Percentiles rank a stretch among this genome's conserved stretches.
These are phyloP conservation scores for Heliconius himera DNA, from an alignment of 1,140 invertebrate species.

Conservation along the genomic window DNA sequence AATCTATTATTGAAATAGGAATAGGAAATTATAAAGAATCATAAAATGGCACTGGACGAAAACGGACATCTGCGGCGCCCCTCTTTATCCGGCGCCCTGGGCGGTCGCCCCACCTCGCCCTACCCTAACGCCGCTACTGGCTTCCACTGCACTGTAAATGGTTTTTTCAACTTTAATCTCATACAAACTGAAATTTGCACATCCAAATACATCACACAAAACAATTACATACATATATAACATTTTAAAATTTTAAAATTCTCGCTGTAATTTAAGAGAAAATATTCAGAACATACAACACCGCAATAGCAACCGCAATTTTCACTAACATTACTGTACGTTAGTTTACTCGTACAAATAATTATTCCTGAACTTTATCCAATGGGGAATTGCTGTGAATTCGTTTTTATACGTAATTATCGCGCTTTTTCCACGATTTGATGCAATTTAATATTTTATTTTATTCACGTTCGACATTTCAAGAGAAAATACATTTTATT, in stretches of 20 bases:
- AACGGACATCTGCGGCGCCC: no score
- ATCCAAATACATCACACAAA: slow-evolving; percentile 6
- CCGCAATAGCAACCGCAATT: slow-evolving; percentile 25
- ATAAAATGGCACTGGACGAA: no score
- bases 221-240: neutral
- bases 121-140: no score
- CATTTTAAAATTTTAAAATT: slow-evolving; percentile 15
- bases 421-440: neutral
- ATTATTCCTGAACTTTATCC: slow-evolving; percentile 22
- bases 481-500: neutral
- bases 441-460: neutral
- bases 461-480: neutral
- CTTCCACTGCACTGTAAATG: neutral
- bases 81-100: no score
- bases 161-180: neutral
- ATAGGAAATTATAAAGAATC: no score
- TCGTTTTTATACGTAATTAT: slow-evolving; percentile 15
- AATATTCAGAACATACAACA: slow-evolving; percentile 16
- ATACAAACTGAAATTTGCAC: neutral
- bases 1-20: no score
- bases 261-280: neutral
- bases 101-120: no score
- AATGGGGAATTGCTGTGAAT: slow-evolving; percentile 12
- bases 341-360: slow-evolving; percentile 26
- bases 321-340: slow-evolving; percentile 23